Conservation (phyloP, 2,797 vertebrate genomes). For the Galagoides demidoff region DNA sequence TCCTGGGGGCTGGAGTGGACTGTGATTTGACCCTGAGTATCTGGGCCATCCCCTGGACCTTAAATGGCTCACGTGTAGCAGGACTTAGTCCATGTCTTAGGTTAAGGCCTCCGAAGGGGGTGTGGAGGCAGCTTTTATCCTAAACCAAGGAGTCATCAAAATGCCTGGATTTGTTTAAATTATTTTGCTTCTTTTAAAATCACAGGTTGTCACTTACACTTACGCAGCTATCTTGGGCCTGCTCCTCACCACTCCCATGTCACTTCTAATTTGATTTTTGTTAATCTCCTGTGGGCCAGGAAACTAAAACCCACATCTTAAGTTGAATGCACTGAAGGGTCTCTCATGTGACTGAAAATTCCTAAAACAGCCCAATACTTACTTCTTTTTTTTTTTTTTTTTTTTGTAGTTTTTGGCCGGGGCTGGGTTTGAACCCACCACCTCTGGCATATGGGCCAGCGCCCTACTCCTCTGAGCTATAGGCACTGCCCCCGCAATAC, state of each 20-base stretch:
- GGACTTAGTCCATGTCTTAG: neutral
- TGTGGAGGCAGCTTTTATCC: neutral
- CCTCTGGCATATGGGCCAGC: too few relatives aligned
- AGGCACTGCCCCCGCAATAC: too few relatives aligned
- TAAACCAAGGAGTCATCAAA: neutral
- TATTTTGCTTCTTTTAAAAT: constrained; percentile 37
- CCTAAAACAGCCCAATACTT: neutral
- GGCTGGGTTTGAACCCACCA: too few relatives aligned
- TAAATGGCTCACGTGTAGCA: neutral
- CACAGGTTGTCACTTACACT: constrained; percentile 47
- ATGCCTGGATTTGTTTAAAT: constrained; percentile 31
- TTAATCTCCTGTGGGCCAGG: constrained; percentile 21
- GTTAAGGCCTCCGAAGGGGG: neutral
- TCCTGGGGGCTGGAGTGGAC: neutral
- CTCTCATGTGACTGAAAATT: neutral
- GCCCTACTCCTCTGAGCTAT: too few relatives aligned
- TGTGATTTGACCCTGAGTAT: neutral
- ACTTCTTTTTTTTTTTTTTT: too few relatives aligned
- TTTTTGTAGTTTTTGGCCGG: too few relatives aligned
- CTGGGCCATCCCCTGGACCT: neutral
- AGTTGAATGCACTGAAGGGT: neutral
- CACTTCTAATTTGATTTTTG: constrained; percentile 51
- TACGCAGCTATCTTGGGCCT: constrained; percentile 7
- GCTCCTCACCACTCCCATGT: neutral
- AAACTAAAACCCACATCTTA: constrained; percentile 15